These are phyloP conservation scores for Sorex araneus DNA, from an alignment of 2,113 vertebrate genomes.

Conservation along the genomic window DNA sequence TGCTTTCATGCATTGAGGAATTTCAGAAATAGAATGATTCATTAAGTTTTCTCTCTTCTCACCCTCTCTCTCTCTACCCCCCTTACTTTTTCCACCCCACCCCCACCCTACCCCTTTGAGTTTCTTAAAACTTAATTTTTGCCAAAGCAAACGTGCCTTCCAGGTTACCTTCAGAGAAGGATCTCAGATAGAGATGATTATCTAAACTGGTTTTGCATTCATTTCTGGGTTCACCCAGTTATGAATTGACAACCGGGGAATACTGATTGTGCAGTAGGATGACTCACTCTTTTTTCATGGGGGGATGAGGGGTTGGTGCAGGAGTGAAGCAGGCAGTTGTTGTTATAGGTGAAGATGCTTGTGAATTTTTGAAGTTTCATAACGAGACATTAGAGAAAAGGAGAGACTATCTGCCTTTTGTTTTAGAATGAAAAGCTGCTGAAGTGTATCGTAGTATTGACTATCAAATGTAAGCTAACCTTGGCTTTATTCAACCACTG, in stretches of 20 bases:
- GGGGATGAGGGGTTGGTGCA: too few species aligned
- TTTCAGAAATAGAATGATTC: slow-evolving; percentile 71
- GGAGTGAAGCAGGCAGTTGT: not conserved
- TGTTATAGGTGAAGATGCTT: slow-evolving; percentile 72
- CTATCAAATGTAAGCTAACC: not conserved
- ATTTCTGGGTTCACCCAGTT: slow-evolving; percentile 74
- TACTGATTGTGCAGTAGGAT: slow-evolving; percentile 67
- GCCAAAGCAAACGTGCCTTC: slow-evolving; percentile 41
- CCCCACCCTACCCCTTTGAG: not conserved
- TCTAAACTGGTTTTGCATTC: slow-evolving; percentile 76
- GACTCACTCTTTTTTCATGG: slow-evolving; percentile 83
- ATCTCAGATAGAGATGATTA: slow-evolving; percentile 69
- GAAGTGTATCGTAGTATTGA: not conserved
- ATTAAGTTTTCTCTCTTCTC: slow-evolving; percentile 57
- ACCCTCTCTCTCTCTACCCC: not conserved
- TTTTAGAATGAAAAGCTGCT: not conserved
- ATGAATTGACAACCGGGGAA: slow-evolving; percentile 60
- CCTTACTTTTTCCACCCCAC: not conserved
- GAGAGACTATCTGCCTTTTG: not conserved
- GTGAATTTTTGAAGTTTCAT: slow-evolving; percentile 73
- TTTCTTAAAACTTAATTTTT: slow-evolving; percentile 48
- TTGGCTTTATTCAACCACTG: not conserved
- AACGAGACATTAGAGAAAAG: slow-evolving; percentile 67
- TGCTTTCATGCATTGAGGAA: slow-evolving; percentile 37
- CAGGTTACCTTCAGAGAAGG: slow-evolving; percentile 17